Conservation (phyloP, 2,797 vertebrate species). For the Pogoniulus pusillus region DNA sequence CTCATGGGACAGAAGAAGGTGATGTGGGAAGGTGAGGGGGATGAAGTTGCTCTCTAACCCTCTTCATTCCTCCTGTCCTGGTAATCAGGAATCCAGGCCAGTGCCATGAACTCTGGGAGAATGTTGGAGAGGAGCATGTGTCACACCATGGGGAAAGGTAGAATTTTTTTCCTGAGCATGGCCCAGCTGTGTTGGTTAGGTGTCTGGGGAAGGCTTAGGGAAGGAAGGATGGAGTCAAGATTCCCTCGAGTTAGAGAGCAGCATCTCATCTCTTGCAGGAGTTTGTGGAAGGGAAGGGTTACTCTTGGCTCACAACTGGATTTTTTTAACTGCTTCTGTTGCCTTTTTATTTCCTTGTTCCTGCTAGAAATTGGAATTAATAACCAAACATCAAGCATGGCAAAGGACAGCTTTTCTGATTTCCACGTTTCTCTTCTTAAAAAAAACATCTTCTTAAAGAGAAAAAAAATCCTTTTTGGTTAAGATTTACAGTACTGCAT, state of each 20-base stretch:
- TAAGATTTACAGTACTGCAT: conserved; percentile 48
- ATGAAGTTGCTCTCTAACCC: neutral
- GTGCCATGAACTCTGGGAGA: neutral
- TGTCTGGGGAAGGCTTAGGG: neutral
- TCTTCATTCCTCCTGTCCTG: neutral
- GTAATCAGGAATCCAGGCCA: neutral
- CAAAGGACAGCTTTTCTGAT: conserved; percentile 29
- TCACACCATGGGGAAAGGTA: neutral
- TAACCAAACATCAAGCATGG: neutral
- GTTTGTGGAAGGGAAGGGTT: neutral
- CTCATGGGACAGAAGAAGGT: neutral
- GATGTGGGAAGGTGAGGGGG: neutral
- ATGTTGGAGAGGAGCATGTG: neutral
- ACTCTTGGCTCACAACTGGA: neutral
- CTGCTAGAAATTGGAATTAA: conserved; percentile 24
- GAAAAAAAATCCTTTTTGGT: conserved; percentile 30
- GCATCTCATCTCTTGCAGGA: neutral
- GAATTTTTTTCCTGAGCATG: neutral
- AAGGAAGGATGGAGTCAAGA: neutral
- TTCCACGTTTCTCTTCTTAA: neutral
- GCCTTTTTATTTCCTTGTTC: neutral
- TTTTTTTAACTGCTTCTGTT: neutral
- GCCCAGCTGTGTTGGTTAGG: neutral
- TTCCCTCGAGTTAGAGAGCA: neutral
- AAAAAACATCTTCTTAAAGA: neutral